Evolutionary conservation across 2,113 vertebrate genomes (phyloP), one percentile per base, ranked within the genome.

Genomic region (Cinclus cinclus): DNA sequence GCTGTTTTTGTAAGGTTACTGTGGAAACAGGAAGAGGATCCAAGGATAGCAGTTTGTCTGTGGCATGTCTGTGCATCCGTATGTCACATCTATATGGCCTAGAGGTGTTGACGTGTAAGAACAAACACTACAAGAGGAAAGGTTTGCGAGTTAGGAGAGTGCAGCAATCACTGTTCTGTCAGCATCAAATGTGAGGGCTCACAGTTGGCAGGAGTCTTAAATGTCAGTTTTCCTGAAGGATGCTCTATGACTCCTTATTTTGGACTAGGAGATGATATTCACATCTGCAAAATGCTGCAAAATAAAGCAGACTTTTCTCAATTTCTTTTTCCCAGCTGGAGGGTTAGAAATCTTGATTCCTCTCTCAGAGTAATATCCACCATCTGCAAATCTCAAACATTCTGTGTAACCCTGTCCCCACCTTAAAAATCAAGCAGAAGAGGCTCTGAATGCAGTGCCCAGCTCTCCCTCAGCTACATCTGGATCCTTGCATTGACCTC

Each of bases 1-100:
- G 83, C 77, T 92, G 78, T 75, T 90, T 95, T 87, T 92, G 56
- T 87, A 91, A 95, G 90, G 94, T 97, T 97, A 91, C 91, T 95
- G 94, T 97, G 95, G 87, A 97, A 97, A 97, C 94, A 59, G 65
- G 69, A 91, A 85, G 41, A 73, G 50, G 84, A 60, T 62, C 59
- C 83, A 87, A 88, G 88, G 52, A 91, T 27, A 73, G 64, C 73
- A 59, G 64, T 93, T 95, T 93, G 74, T 93, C 83, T 96, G 79
- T 88, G 75, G 33, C 88, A 81, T 86, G 87, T 90, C 87, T 94
- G 64, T 83, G 85, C 83, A 94, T 92, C 79, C 47, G 3, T 93
- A 89, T 86, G 88, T 90, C 85, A 62, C 83, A 95, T 93, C 73
- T 96, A 80, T 68, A 53, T 58, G 79, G 42, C 90, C 83, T 75